Evolutionary conservation across 2,888 invertebrate genomes (phyloP).

Genomic region (Buathra laborator): DNA sequence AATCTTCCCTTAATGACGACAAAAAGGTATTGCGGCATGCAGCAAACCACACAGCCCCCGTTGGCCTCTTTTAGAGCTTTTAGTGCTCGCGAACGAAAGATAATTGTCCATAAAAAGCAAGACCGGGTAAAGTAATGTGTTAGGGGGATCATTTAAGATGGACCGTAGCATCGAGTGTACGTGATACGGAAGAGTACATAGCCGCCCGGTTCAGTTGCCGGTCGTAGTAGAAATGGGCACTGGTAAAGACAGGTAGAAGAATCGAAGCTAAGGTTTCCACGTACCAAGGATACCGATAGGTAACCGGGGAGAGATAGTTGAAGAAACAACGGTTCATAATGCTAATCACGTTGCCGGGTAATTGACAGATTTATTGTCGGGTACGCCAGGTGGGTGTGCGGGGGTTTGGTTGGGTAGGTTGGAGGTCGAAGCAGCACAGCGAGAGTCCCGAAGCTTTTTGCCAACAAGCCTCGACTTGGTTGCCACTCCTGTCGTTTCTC

Average conservation of each 20-base stretch:
- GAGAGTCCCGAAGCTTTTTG: constrained; percentile 49
- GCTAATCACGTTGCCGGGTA: constrained; percentile 64
- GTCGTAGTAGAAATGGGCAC: constrained; percentile 1
- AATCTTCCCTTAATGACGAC: background rate
- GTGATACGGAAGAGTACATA: constrained; percentile 39
- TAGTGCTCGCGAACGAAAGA: background rate
- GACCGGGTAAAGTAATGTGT: constrained; percentile 20
- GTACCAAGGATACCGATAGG: constrained; percentile 11
- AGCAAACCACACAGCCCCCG: background rate
- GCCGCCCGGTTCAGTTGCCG: constrained; percentile 52
- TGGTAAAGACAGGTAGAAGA: constrained; percentile 71
- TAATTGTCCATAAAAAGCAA: constrained; percentile 20
- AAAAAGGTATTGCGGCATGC: background rate
- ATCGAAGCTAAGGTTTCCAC: constrained; percentile 43
- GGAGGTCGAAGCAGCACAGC: constrained; percentile 29
- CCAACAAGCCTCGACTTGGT: constrained; percentile 48
- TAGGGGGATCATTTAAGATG: constrained; percentile 47
- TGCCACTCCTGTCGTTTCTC: constrained; percentile 70
- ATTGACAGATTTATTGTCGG: constrained; percentile 65
- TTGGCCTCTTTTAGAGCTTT: background rate
- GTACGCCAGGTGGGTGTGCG: constrained; percentile 33
- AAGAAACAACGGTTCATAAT: constrained; percentile 65
- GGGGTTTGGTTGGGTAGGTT: background rate
- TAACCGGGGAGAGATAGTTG: constrained; percentile 22
- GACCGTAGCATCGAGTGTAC: constrained; percentile 38